A percentile compares a stretch with the other conserved stretches of the same genome.
These are phyloP conservation scores for Oreortyx pictus DNA, from an alignment of 2,797 vertebrate genomes.

Conservation along the genomic window DNA sequence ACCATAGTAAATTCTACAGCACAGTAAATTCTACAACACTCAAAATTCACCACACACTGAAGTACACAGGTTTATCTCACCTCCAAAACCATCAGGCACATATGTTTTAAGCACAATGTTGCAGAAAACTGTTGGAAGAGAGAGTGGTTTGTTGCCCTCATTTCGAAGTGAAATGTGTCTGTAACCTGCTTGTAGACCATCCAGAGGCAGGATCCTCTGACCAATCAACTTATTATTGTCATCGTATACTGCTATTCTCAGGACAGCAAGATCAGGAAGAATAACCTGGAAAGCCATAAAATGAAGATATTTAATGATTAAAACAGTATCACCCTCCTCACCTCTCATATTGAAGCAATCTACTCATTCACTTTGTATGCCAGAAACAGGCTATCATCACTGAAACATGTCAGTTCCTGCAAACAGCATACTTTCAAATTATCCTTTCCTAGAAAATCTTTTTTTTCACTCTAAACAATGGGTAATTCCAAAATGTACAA, in stretches of 20 bases:
- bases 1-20: background rate
- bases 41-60: background rate
- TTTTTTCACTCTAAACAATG: background rate
- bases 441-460: background rate
- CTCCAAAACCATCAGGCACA: constrained; percentile 97
- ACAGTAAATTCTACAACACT: background rate
- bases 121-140: constrained; percentile 97
- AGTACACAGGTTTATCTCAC: constrained; percentile 76
- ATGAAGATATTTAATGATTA: background rate
- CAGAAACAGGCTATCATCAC: background rate
- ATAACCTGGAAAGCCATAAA: constrained; percentile 87
- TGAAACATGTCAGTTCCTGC: background rate
- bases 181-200: constrained; percentile 97
- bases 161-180: constrained; percentile 97
- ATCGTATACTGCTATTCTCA: constrained; percentile 96
- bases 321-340: background rate
- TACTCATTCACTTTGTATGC: background rate
- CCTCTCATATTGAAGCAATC: background rate
- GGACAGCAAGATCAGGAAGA: constrained; percentile 94
- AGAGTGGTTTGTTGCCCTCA: constrained; percentile 97
- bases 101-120: constrained; percentile 99
- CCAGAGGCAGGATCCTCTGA: constrained; percentile 95
- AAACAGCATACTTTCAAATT: background rate
- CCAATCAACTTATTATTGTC: constrained; percentile 98
- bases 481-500: background rate